Percentiles rank a stretch among this genome's conserved stretches.
Evolutionary conservation across 2,113 vertebrate species (phyloP).

Genomic region (Turdus rufiventris): DNA sequence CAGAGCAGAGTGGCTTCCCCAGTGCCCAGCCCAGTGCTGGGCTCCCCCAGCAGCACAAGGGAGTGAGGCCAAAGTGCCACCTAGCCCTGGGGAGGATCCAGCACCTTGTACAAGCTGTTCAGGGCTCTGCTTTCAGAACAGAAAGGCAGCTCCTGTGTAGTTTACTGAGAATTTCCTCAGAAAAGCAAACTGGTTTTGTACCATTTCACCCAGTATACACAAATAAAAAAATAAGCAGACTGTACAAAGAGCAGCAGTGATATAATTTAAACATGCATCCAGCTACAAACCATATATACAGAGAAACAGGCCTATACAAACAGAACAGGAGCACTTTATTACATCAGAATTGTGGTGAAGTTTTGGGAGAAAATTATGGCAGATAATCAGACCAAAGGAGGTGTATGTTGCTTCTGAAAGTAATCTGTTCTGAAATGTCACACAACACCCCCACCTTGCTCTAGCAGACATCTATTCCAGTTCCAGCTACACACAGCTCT

Average conservation of each 20-base stretch:
- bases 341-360: neutral
- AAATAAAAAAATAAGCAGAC: neutral
- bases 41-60: neutral
- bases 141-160: neutral
- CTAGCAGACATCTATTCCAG: neutral
- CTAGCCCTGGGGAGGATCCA: neutral
- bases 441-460: neutral
- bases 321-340: neutral
- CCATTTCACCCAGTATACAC: neutral
- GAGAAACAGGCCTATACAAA: conserved; percentile 25
- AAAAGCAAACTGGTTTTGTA: neutral
- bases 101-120: accelerated
- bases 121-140: neutral
- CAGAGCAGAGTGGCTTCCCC: neutral
- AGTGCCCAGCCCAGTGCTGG: neutral
- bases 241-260: conserved; percentile 7
- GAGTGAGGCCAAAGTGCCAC: neutral
- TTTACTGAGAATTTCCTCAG: neutral
- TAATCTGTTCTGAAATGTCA: neutral
- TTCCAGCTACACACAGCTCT: neutral
- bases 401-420: neutral
- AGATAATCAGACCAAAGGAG: neutral
- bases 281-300: conserved; percentile 61
- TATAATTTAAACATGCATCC: conserved; percentile 59
- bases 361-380: neutral